A percentile compares a stretch with the other conserved stretches of the same genome.
These are phyloP conservation scores for Fissipunctia ypsillon DNA, from an alignment of 2,888 invertebrate genomes.

Conservation along the genomic window DNA sequence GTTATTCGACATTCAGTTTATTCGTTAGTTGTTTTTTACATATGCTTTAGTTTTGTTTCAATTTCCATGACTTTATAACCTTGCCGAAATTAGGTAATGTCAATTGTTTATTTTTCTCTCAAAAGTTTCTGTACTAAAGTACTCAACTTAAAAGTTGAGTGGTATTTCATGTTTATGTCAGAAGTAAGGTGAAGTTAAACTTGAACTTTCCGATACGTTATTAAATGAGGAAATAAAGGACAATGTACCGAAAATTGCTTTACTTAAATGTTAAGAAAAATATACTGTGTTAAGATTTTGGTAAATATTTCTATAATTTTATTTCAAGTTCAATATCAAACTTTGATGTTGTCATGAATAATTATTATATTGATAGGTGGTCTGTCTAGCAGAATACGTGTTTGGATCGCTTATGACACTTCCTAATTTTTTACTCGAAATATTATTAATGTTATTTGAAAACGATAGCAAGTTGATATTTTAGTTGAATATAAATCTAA, in stretches of 20 bases:
- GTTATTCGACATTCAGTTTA: neutral
- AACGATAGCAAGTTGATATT: neutral
- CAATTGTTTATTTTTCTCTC: neutral
- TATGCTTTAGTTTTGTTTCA: neutral
- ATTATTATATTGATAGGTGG: neutral
- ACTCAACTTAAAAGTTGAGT: no score
- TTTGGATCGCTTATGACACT: neutral
- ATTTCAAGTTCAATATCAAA: neutral
- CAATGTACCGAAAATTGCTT: neutral
- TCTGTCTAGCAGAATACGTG: neutral
- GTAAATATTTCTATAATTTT: neutral
- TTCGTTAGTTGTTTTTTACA: neutral
- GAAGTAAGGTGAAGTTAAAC: slow-evolving; percentile 12
- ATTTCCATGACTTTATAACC: neutral
- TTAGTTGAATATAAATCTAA: neutral
- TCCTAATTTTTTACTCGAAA: neutral
- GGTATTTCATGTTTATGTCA: slow-evolving; percentile 1
- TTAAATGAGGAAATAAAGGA: neutral
- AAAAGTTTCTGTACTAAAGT: no score
- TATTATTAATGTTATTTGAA: neutral
- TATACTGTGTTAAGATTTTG: neutral
- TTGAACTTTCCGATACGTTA: slow-evolving; percentile 5
- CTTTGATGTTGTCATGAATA: neutral
- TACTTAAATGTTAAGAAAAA: neutral
- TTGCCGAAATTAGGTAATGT: neutral